Percentiles rank a stretch among this genome's conserved stretches.
These are phyloP conservation scores for Australoheros facetus DNA, from an alignment of 2,797 vertebrate genomes.

Conservation along the genomic window DNA sequence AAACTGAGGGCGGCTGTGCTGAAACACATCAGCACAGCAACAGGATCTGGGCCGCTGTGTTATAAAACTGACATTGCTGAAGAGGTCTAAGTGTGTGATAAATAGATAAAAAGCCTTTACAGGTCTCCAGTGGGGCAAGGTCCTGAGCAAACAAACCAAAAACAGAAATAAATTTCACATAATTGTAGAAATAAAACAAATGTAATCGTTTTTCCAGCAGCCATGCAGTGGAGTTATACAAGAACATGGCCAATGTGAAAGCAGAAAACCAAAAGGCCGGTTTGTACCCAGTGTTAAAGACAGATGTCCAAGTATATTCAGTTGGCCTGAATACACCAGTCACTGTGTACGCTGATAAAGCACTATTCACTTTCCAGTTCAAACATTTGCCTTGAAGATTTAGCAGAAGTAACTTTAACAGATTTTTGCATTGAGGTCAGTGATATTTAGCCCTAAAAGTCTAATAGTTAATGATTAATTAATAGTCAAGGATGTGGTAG, in stretches of 20 bases:
- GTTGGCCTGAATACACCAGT: conserved; percentile 2
- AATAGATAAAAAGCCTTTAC: conserved; percentile 31
- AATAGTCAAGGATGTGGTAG: background rate
- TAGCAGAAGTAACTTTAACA: background rate
- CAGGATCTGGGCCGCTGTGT: conserved; percentile 33
- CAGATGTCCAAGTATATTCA: conserved; percentile 32
- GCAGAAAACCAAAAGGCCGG: conserved; percentile 22
- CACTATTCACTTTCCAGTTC: conserved; percentile 7
- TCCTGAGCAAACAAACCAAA: conserved; percentile 8
- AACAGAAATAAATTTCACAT: conserved; percentile 20
- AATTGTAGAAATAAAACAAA: conserved; percentile 16
- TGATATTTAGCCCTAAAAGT: background rate
- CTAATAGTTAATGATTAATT: background rate
- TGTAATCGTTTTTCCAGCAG: conserved; percentile 34
- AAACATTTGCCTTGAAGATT: conserved; percentile 7
- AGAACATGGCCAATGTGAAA: background rate
- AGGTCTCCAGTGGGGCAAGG: background rate
- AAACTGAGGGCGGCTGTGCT: conserved; percentile 27
- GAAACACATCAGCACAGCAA: background rate
- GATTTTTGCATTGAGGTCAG: background rate
- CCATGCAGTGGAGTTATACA: background rate
- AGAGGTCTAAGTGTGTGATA: conserved; percentile 16
- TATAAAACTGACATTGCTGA: conserved; percentile 15
- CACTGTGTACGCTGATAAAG: background rate
- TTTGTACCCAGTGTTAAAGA: conserved; percentile 22